Conservation (phyloP, 2,113 vertebrate species). For the Nothobranchius furzeri region DNA sequence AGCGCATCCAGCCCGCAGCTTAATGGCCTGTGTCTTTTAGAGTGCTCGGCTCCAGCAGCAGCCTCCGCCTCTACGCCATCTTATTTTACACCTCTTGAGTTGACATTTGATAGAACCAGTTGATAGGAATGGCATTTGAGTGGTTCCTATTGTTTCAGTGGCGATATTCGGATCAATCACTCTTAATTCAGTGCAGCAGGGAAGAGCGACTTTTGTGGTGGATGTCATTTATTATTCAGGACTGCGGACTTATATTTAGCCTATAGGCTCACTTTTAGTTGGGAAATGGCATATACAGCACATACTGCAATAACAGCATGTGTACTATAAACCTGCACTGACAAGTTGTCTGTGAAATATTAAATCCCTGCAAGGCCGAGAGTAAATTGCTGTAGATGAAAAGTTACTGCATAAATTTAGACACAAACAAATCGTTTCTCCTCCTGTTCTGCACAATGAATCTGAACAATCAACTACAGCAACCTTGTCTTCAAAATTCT, state of each 20-base stretch:
- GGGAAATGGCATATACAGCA: constrained; percentile 1
- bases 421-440: constrained; percentile 23
- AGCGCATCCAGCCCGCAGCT: constrained; percentile 31
- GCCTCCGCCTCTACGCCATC: constrained; percentile 10
- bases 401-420: constrained; percentile 3
- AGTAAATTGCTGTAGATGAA: constrained; percentile 15
- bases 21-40: constrained; percentile 57
- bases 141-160: constrained; percentile 45
- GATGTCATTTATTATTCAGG: constrained; percentile 66
- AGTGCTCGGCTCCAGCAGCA: constrained; percentile 37
- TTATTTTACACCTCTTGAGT: constrained; percentile 46
- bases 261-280: constrained; percentile 35
- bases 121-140: constrained; percentile 44
- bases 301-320: constrained; percentile 6
- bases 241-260: constrained; percentile 39
- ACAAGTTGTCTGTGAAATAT: constrained; percentile 12
- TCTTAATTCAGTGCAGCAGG: constrained; percentile 62
- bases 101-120: constrained; percentile 33
- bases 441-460: constrained; percentile 3
- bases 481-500: constrained; percentile 29
- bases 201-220: constrained; percentile 40
- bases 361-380: constrained; percentile 12
- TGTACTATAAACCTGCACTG: not conserved
- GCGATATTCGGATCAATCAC: constrained; percentile 61
- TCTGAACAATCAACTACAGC: constrained; percentile 23